These are phyloP conservation scores for Recurvirostra avosetta DNA, from an alignment of 2,113 vertebrate species.

Conservation along the genomic window DNA sequence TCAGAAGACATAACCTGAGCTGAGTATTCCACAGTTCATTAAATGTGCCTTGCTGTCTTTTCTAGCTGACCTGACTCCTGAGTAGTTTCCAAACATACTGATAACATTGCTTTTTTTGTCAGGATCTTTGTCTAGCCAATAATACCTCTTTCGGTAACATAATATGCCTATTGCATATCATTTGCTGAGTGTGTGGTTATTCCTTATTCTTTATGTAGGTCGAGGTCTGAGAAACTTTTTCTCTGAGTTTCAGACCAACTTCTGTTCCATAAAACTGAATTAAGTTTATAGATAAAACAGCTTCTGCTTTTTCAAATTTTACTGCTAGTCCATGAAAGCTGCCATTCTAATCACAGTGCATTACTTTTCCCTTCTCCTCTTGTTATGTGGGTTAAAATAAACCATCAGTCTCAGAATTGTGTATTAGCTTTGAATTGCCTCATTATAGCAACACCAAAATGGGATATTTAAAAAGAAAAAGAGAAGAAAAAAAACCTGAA, in stretches of 20 bases:
- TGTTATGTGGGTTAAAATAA: slow-evolving; percentile 45
- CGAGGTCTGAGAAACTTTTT: not conserved
- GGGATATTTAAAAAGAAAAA: slow-evolving; percentile 1
- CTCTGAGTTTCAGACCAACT: not conserved
- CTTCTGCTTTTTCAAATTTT: slow-evolving; percentile 17
- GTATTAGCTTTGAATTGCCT: slow-evolving; percentile 41
- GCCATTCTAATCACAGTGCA: not conserved
- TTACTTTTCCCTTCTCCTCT: not conserved
- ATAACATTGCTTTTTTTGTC: not conserved
- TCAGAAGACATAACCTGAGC: not conserved
- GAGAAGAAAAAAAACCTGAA: not conserved
- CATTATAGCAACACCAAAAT: slow-evolving; percentile 17
- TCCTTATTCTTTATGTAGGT: not conserved
- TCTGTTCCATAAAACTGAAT: not conserved
- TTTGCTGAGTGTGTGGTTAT: not conserved
- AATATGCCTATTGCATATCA: not conserved
- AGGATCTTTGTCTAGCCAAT: not conserved
- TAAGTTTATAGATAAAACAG: not conserved
- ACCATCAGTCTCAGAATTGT: not conserved
- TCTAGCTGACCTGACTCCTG: not conserved
- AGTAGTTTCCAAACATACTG: not conserved
- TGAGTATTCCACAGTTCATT: not conserved
- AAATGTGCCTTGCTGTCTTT: not conserved
- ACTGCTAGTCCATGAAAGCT: not conserved
- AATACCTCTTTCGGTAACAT: not conserved